These are phyloP conservation scores for Drepana falcataria DNA, from an alignment of 2,888 invertebrate species.

Conservation along the genomic window DNA sequence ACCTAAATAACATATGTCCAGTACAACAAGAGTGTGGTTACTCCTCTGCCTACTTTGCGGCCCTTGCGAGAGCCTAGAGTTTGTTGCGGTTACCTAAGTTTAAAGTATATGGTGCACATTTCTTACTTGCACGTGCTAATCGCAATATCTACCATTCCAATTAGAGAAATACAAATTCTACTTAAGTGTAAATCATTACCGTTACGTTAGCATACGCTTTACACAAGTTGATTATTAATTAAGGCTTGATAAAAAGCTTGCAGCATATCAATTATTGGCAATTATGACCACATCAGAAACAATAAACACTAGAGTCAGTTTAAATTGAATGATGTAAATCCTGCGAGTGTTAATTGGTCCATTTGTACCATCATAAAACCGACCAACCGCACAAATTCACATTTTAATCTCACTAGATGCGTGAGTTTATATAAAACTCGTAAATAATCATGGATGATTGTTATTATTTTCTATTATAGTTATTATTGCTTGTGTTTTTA, in stretches of 20 bases:
- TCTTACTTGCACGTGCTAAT: too few species aligned
- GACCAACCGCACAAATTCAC: conserved; percentile 39
- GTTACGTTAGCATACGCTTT: too few species aligned
- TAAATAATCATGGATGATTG: conserved; percentile 5
- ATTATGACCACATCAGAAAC: conserved; percentile 24
- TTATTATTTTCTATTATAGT: conserved; percentile 14
- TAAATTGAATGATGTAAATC: conserved; percentile 34
- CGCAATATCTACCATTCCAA: too few species aligned
- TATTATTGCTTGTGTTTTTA: conserved; percentile 1
- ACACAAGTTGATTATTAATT: background rate
- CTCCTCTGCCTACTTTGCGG: too few species aligned
- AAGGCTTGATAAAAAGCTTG: conserved; percentile 15
- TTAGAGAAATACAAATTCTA: too few species aligned
- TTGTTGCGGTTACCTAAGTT: too few species aligned
- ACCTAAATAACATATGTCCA: too few species aligned
- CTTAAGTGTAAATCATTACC: too few species aligned
- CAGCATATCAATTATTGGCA: conserved; percentile 18
- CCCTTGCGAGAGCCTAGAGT: too few species aligned
- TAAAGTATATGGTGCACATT: too few species aligned
- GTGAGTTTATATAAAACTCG: conserved; percentile 1
- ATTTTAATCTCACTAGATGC: conserved; percentile 20
- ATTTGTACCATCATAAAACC: conserved; percentile 39
- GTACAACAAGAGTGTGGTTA: too few species aligned
- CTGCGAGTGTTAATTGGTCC: conserved; percentile 39
- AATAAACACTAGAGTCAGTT: conserved; percentile 27